phyloP scores from a whole-genome alignment of 92 coral and sea anemone genomes.

The Porites lobata region DNA sequence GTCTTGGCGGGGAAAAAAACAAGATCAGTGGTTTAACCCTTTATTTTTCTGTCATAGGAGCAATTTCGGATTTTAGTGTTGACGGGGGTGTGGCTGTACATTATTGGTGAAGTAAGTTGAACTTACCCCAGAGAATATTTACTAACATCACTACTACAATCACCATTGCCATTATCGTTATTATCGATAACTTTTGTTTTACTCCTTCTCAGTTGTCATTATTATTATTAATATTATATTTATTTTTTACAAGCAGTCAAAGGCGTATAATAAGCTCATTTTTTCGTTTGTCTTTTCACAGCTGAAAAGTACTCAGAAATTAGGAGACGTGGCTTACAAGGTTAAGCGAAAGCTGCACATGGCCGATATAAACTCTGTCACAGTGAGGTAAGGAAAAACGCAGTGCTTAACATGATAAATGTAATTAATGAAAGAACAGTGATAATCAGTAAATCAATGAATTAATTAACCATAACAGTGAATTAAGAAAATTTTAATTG shows the following conservation, averaged over 20 bases:
- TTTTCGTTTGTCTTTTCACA: neutral
- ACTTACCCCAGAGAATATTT: neutral
- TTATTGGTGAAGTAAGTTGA: conserved; percentile 29
- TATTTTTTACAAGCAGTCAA: neutral
- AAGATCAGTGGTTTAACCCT: neutral
- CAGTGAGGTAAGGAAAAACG: conserved; percentile 47
- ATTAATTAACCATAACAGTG: no score
- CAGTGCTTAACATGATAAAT: no score
- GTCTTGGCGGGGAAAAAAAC: neutral
- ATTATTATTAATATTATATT: no score
- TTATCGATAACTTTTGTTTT: no score
- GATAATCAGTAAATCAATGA: no score
- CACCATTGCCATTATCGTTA: no score
- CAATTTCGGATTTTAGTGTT: conserved; percentile 30
- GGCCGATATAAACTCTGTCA: conserved; percentile 46
- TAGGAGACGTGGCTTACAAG: conserved; percentile 16
- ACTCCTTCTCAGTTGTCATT: no score
- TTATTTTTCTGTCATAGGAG: conserved; percentile 9
- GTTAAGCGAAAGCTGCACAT: conserved; percentile 53
- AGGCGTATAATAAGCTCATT: neutral
- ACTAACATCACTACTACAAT: no score
- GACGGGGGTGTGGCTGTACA: conserved; percentile 18
- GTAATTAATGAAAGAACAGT: no score
- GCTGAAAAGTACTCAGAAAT: conserved; percentile 5
- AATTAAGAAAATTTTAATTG: no score